Evolutionary conservation across 2,888 invertebrate genomes (phyloP).

Genomic region (Antheraea yamamai): DNA sequence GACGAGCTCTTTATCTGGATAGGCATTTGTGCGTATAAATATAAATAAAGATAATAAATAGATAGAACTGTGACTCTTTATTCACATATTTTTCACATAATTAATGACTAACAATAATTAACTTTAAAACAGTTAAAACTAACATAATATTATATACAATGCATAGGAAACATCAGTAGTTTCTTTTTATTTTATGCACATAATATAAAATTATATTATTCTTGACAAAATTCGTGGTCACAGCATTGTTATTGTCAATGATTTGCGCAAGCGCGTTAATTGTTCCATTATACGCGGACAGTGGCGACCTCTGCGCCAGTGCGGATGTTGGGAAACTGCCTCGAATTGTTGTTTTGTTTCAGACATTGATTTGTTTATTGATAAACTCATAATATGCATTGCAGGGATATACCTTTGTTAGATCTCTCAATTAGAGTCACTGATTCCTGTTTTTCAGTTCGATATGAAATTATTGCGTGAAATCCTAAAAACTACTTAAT

Average conservation of each 20-base stretch:
- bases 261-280: constrained; percentile 51
- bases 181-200: no score
- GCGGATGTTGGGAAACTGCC: constrained; percentile 50
- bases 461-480: not conserved
- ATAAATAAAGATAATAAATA: no score
- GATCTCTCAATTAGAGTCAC: not conserved
- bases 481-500: not conserved
- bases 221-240: constrained; percentile 33
- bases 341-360: constrained; percentile 15
- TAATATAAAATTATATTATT: constrained; percentile 21
- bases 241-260: constrained; percentile 47
- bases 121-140: no score
- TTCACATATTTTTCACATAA: no score
- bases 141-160: no score
- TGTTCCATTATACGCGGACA: constrained; percentile 50
- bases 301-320: constrained; percentile 40
- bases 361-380: not conserved
- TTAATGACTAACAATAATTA: no score
- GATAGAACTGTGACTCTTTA: no score
- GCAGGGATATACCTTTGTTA: not conserved
- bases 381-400: not conserved
- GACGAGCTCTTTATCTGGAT: no score
- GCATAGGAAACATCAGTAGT: no score
- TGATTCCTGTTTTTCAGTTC: not conserved
- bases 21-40: no score